Conservation (phyloP, 2,888 invertebrate genomes). For the Lingula anatina region DNA sequence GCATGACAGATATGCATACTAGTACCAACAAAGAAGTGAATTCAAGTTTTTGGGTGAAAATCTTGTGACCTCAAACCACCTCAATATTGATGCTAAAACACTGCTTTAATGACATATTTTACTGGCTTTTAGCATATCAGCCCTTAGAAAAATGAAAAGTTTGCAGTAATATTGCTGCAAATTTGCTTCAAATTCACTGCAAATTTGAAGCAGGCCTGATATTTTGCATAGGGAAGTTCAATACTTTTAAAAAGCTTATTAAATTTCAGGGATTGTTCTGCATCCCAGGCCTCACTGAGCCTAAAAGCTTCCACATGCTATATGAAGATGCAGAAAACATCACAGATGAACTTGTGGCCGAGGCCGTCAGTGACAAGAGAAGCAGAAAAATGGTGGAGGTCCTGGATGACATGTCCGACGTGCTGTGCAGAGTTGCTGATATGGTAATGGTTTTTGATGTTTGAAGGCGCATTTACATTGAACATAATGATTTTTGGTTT, state of each 20-base stretch:
- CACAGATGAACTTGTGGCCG: slow-evolving; percentile 69
- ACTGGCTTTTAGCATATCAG: neutral
- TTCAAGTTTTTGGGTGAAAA: too few relatives aligned
- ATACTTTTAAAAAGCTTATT: neutral
- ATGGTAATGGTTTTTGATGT: slow-evolving; percentile 54
- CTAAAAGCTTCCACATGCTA: slow-evolving; percentile 74
- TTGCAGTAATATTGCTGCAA: too few relatives aligned
- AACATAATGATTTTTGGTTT: too few relatives aligned
- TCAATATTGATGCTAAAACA: too few relatives aligned
- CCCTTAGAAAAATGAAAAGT: too few relatives aligned
- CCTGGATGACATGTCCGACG: slow-evolving; percentile 93
- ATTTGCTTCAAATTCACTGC: too few relatives aligned
- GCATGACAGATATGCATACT: too few relatives aligned
- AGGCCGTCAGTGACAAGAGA: slow-evolving; percentile 64
- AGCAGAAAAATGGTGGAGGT: slow-evolving; percentile 71
- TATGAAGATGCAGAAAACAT: slow-evolving; percentile 69
- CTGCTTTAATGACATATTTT: too few relatives aligned
- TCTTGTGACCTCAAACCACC: too few relatives aligned
- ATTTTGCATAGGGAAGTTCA: neutral
- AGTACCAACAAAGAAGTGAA: too few relatives aligned
- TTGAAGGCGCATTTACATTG: neutral
- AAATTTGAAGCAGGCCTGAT: too few relatives aligned
- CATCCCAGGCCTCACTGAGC: slow-evolving; percentile 69
- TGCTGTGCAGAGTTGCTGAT: slow-evolving; percentile 92
- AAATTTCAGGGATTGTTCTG: slow-evolving; percentile 75